Base-by-base conservation (phyloP, 2,797 vertebrate genomes). In the Epinephelus awoara region DNA sequence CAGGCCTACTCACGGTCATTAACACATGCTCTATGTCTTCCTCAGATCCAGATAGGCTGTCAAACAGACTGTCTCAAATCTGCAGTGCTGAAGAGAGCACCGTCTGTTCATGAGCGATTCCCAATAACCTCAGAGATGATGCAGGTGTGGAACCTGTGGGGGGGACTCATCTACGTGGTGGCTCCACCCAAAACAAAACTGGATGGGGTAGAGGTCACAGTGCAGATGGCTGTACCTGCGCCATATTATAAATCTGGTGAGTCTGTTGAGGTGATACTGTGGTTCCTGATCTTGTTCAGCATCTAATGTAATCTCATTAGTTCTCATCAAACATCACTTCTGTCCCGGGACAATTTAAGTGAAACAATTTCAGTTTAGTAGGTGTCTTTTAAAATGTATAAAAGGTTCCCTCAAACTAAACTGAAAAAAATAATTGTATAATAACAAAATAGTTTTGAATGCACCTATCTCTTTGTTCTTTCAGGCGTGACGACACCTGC, bases 201-300 rank as follows among this genome's bases (percentile, higher is more conserved):
- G 77, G 86, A 95, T 0, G 92, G 87, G 0, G 74, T 92, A 50
- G 75, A 95, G 44, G 52, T 96, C 79, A 87, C 74, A 0, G 89
- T 96, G 17, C 95, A 97, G 88, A 93, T 93, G 1, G 95, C 96
- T 2, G 88, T 97, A 49, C 92, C 86, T 52, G 96, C 95, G 6
- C 97, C 97, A 0, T 97, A 96, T 85, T 99, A 96, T 85, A 97
- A 96, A 80, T 94, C 96, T 72, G 97, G 97, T 97, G 92, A 93
- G 95, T 84, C 18, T 47, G 19, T 23, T 18, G 4, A 34, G 34
- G 34, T 34, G 34, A 34, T 6, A 34, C 34, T 34, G 34, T 8
- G 34, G 6, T 46, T 5, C n/a, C n/a, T n/a, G n/a, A 54, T 40
- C 13, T 18, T 38, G 29, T 27, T 29, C 34, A 42, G 4, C 21